phyloP scores from a whole-genome alignment of 1,140 invertebrate species.

The Branchinecta lynchi region DNA sequence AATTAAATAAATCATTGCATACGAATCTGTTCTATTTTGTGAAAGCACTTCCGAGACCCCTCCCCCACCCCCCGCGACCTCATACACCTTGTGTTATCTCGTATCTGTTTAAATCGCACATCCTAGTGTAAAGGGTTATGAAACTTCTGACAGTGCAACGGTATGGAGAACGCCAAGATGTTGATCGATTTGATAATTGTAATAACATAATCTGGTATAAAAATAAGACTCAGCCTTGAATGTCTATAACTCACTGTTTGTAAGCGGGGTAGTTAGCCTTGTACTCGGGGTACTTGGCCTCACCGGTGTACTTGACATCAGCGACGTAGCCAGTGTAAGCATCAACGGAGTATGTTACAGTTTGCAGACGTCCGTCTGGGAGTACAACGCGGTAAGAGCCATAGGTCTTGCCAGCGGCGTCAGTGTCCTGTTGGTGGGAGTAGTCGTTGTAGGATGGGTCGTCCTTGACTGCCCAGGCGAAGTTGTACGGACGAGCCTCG shows the following conservation, averaged over 20 bases:
- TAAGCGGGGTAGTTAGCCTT: not conserved
- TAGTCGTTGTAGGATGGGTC: slow-evolving; percentile 2
- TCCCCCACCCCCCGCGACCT: too few relatives aligned
- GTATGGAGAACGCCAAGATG: too few relatives aligned
- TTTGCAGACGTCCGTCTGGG: not conserved
- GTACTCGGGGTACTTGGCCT: not conserved
- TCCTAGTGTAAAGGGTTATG: too few relatives aligned
- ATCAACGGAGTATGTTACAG: not conserved
- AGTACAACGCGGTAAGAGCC: slow-evolving; percentile 2
- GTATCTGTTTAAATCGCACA: too few relatives aligned
- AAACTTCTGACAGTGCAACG: too few relatives aligned
- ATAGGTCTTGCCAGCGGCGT: not conserved
- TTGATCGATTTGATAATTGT: too few relatives aligned
- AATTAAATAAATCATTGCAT: too few relatives aligned
- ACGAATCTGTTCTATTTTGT: too few relatives aligned
- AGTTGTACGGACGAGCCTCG: not conserved
- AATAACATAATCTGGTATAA: too few relatives aligned
- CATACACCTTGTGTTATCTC: too few relatives aligned
- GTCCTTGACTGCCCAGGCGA: not conserved
- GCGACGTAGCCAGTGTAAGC: not conserved
- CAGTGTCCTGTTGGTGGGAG: not conserved
- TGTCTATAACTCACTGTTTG: not conserved
- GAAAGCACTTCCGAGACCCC: too few relatives aligned
- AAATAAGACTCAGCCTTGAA: too few relatives aligned
- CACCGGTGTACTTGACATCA: not conserved